Percentiles rank a stretch among this genome's conserved stretches.
These are phyloP conservation scores for Luidia sarsii DNA, from an alignment of 53 echinoderm and acorn worm genomes.

Conservation along the genomic window DNA sequence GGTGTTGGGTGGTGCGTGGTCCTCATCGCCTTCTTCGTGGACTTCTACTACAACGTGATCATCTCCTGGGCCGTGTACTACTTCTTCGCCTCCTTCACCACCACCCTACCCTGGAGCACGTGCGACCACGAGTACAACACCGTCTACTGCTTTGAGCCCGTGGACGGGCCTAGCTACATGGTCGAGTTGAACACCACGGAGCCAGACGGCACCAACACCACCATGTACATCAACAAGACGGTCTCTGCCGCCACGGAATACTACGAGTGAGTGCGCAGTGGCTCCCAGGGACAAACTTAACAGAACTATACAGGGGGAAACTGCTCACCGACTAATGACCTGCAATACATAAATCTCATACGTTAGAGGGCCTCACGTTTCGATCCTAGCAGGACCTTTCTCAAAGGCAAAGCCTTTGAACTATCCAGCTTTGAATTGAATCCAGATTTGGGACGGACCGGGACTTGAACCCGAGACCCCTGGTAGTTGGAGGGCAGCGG, in stretches of 20 bases:
- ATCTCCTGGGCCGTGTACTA: slow-evolving; percentile 95
- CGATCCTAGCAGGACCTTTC: no score
- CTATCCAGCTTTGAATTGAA: no score
- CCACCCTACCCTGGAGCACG: slow-evolving; percentile 80
- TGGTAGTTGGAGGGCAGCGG: no score
- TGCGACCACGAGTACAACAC: slow-evolving; percentile 86
- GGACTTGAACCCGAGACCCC: no score
- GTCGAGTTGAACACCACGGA: slow-evolving; percentile 47
- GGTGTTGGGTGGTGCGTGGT: slow-evolving; percentile 93
- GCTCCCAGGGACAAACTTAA: no score
- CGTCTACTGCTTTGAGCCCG: slow-evolving; percentile 72
- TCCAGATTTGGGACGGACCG: no score
- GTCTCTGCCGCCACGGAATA: slow-evolving; percentile 88
- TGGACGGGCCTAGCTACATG: slow-evolving; percentile 59
- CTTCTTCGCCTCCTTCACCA: slow-evolving; percentile 92
- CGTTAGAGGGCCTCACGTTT: no score
- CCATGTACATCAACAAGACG: slow-evolving; percentile 62
- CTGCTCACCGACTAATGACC: no score
- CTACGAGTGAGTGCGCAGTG: slow-evolving; percentile 84
- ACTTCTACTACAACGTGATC: slow-evolving; percentile 99
- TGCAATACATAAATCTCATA: no score
- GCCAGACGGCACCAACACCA: slow-evolving; percentile 51
- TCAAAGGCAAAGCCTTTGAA: no score
- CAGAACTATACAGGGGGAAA: no score
- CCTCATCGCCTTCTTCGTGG: slow-evolving; percentile 93